A percentile compares a stretch with the other conserved stretches of the same genome.
Evolutionary conservation across 2,888 invertebrate genomes (phyloP).

Genomic region (Drosophila sordidula): DNA sequence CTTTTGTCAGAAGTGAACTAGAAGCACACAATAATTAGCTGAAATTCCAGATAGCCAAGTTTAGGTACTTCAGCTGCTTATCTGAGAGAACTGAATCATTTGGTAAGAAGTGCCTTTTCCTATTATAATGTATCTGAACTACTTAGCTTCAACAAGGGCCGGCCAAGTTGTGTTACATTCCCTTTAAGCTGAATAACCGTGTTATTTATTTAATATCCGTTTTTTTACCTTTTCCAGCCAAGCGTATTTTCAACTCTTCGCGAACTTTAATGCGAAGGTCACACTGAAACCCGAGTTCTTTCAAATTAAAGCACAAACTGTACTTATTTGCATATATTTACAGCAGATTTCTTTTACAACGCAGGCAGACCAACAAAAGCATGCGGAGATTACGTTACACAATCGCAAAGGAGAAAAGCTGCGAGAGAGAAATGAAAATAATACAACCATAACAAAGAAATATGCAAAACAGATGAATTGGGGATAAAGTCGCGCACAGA

Average conservation of each 20-base stretch:
- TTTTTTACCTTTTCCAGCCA: constrained; percentile 12
- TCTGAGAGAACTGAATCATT: constrained; percentile 8
- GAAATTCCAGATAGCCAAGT: neutral
- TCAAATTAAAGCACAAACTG: constrained; percentile 56
- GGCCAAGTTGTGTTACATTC: too few relatives aligned
- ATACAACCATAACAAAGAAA: constrained; percentile 77
- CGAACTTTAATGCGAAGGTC: constrained; percentile 64
- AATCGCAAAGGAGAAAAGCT: constrained; percentile 47
- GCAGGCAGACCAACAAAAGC: constrained; percentile 21
- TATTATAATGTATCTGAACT: too few relatives aligned
- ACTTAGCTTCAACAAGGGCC: too few relatives aligned
- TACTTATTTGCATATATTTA: constrained; percentile 75
- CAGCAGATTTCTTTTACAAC: constrained; percentile 58
- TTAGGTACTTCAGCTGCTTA: neutral
- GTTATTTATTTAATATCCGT: too few relatives aligned
- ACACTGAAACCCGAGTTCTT: constrained; percentile 30
- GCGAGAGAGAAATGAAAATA: constrained; percentile 56
- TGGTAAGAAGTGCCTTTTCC: neutral
- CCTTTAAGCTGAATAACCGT: neutral
- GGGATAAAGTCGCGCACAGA: constrained; percentile 61
- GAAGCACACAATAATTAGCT: constrained; percentile 6
- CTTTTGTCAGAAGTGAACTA: neutral
- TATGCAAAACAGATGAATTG: constrained; percentile 81
- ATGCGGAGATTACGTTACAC: constrained; percentile 63
- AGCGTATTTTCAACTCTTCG: constrained; percentile 11